Evolutionary conservation across 2,888 invertebrate species (phyloP), one percentile per base, ranked within the genome.

Genomic region (Noctua pronuba): DNA sequence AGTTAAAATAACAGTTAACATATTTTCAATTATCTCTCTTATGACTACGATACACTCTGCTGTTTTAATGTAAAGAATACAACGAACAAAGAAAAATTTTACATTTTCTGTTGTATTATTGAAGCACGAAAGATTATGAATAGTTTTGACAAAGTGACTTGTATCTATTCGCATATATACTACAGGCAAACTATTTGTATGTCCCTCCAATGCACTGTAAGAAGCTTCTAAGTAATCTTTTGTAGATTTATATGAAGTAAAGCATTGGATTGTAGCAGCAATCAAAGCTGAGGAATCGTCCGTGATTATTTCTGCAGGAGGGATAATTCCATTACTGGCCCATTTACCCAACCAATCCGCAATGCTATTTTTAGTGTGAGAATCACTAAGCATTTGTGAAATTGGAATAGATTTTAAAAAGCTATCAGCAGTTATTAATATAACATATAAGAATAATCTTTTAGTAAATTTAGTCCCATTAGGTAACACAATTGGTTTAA

Each of bases 201-300:
- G 75, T 77, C 77, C 74, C 77, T 77, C 77, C 73, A 77, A 77
- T 77, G 77, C 77, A 78, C 70, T 78, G 75, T 75, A 78, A 70
- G 78, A 78, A 78, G 78, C 78, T 78, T 78, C 75, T 78, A 75
- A 78, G 69, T 78, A 78, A 78, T 78, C 78, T 78, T 78, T 78
- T 78, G 78, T 78, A 78, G 78, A 78, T 78, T 78, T 78, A 78
- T 74, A 78, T 78, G 78, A 78, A 74, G 78, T 78, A 78, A 78
- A 78, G 75, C 74, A 78, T 78, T 78, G 78, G 74, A 78, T 78
- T 78, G 75, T 70, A 78, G 78, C 74, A 78, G 78, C 78, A 78
- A 78, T 78, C 78, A 78, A 78, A 78, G 78, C 78, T 78, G 78
- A 78, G 69, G 78, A 78, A 78, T 78, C 78, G 78, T 78, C 78